phyloP scores from a whole-genome alignment of 2,888 invertebrate species.

The Herminia tarsipennalis region DNA sequence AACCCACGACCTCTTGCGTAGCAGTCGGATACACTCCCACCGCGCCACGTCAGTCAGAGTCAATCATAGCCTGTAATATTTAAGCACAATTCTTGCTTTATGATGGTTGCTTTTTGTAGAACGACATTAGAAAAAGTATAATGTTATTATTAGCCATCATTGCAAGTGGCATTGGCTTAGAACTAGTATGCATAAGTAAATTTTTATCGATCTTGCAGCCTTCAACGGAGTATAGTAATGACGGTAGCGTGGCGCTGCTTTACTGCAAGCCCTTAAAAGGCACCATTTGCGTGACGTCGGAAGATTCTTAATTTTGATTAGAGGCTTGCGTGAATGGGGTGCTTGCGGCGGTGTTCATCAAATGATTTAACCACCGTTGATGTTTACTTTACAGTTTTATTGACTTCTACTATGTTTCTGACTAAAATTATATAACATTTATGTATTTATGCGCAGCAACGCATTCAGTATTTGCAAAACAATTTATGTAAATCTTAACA shows the following conservation, averaged over 20 bases:
- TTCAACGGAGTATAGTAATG: constrained; percentile 44
- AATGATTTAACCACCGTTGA: constrained; percentile 61
- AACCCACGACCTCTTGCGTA: too few relatives aligned
- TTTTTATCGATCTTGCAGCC: constrained; percentile 64
- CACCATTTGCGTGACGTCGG: constrained; percentile 68
- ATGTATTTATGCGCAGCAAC: too few relatives aligned
- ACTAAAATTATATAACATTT: too few relatives aligned
- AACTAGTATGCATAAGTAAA: constrained; percentile 69
- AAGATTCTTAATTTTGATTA: constrained; percentile 77
- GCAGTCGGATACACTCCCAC: too few relatives aligned
- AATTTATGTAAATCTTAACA: too few relatives aligned
- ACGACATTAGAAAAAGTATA: too few relatives aligned
- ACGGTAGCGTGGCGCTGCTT: constrained; percentile 28
- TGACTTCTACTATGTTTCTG: constrained; percentile 15
- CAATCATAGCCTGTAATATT: too few relatives aligned
- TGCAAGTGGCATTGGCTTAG: constrained; percentile 54
- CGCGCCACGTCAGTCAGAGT: too few relatives aligned
- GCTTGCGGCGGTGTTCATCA: constrained; percentile 68
- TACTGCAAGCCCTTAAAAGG: constrained; percentile 49
- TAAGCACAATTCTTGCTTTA: too few relatives aligned
- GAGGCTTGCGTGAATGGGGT: constrained; percentile 68
- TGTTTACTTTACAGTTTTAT: constrained; percentile 64
- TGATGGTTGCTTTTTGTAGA: too few relatives aligned
- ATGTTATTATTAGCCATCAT: constrained; percentile 47
- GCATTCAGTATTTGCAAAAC: too few relatives aligned